These are phyloP conservation scores for Agonopterix heracliana DNA, from an alignment of 2,888 invertebrate species.

Conservation along the genomic window DNA sequence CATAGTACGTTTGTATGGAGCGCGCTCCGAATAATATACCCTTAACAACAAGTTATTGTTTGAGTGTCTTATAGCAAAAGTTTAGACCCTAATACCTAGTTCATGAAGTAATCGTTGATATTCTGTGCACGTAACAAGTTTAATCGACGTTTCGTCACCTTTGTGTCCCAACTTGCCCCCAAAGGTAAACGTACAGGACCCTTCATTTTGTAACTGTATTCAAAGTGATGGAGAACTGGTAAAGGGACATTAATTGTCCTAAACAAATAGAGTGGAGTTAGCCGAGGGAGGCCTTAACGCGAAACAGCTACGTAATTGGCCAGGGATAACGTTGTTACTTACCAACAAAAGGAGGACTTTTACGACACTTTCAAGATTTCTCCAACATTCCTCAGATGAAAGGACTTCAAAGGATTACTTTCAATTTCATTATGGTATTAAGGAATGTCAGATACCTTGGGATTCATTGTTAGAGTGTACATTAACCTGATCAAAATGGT, in stretches of 20 bases:
- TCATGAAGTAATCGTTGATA: no score
- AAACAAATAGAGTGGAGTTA: slow-evolving; percentile 33
- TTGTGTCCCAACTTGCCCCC: not conserved
- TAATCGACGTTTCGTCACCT: no score
- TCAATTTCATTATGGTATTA: not conserved
- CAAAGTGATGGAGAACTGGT: slow-evolving; percentile 25
- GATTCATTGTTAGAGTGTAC: no score
- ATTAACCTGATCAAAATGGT: no score
- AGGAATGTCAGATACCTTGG: no score
- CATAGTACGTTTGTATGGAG: no score
- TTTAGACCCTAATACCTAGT: no score
- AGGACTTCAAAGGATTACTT: not conserved
- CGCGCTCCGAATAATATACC: no score
- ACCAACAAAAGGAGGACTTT: not conserved
- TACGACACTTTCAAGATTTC: not conserved
- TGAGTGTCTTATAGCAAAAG: no score
- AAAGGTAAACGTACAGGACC: slow-evolving; percentile 9
- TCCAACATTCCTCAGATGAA: not conserved
- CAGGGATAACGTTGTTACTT: slow-evolving; percentile 3
- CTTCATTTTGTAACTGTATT: slow-evolving; percentile 19
- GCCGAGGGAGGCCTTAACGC: not conserved
- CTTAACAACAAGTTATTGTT: no score
- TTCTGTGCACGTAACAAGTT: no score
- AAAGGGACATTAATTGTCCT: slow-evolving; percentile 38
- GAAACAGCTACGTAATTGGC: slow-evolving; percentile 2